A percentile compares a stretch with the other conserved stretches of the same genome.
These are phyloP conservation scores for Trachemys scripta DNA, from an alignment of 2,113 vertebrate species.

Conservation along the genomic window DNA sequence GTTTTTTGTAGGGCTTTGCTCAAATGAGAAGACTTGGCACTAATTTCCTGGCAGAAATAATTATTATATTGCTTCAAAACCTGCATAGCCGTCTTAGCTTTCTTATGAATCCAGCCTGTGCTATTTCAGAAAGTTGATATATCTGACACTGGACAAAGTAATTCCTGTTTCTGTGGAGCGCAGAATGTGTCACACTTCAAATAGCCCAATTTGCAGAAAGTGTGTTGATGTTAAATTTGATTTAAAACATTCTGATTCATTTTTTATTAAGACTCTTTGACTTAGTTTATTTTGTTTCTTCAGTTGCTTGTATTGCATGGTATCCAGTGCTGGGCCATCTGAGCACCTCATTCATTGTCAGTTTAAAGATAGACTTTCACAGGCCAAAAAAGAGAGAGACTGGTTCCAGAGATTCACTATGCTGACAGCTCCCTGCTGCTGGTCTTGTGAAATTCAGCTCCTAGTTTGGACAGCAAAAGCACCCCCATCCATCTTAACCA, in stretches of 20 bases:
- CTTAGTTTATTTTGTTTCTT: slow-evolving; percentile 32
- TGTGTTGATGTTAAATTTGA: slow-evolving; percentile 51
- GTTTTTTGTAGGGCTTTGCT: neutral
- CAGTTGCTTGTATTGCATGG: slow-evolving; percentile 12
- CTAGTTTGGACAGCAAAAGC: neutral
- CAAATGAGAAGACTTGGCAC: neutral
- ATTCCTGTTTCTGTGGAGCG: slow-evolving; percentile 14
- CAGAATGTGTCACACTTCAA: slow-evolving; percentile 7
- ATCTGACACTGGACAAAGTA: slow-evolving; percentile 2
- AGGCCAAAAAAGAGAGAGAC: neutral
- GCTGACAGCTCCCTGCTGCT: slow-evolving; percentile 25
- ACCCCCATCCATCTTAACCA: neutral
- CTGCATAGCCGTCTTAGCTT: neutral
- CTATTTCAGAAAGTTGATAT: slow-evolving; percentile 15
- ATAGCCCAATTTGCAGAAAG: slow-evolving; percentile 44
- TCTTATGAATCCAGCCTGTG: neutral
- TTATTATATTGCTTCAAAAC: neutral
- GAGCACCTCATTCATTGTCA: neutral
- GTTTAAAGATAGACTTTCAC: slow-evolving; percentile 17
- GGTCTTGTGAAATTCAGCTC: neutral
- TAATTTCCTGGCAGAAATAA: neutral
- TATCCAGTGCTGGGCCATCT: slow-evolving; percentile 37
- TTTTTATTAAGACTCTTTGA: slow-evolving; percentile 45
- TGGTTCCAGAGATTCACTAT: slow-evolving; percentile 29
- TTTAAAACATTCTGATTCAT: slow-evolving; percentile 50